Evolutionary conservation across 2,888 invertebrate species (phyloP).

Genomic region (Lasioglossum leucozonium): DNA sequence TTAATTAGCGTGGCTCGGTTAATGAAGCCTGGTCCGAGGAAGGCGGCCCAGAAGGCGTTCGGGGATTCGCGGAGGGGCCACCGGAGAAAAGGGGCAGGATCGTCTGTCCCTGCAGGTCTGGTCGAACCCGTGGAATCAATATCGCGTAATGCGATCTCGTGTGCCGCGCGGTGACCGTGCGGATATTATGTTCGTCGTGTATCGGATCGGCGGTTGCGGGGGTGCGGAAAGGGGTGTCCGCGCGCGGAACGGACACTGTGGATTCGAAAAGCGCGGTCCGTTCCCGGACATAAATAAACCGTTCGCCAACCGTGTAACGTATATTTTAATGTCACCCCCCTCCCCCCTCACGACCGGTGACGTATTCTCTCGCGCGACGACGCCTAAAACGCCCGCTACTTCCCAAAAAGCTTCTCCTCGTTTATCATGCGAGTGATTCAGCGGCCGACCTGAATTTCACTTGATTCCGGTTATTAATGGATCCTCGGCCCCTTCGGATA

Average conservation of each 20-base stretch:
- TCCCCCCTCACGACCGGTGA: no score
- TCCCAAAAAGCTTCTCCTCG: slow-evolving; percentile 50
- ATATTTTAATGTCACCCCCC: slow-evolving; percentile 56
- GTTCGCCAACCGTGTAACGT: slow-evolving; percentile 29
- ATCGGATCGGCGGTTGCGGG: neutral
- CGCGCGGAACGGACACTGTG: neutral
- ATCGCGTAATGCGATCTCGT: slow-evolving; percentile 75
- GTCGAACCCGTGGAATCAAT: slow-evolving; percentile 70
- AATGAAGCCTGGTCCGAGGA: slow-evolving; percentile 73
- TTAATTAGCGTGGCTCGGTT: slow-evolving; percentile 78
- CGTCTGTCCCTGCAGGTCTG: slow-evolving; percentile 34
- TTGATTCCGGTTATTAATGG: slow-evolving; percentile 58
- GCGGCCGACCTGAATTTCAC: slow-evolving; percentile 47
- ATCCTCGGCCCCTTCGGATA: slow-evolving; percentile 26
- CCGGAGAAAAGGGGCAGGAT: slow-evolving; percentile 25
- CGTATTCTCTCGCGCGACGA: slow-evolving; percentile 28
- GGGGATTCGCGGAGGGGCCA: slow-evolving; percentile 17
- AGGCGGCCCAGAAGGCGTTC: slow-evolving; percentile 33
- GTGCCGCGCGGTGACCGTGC: slow-evolving; percentile 40
- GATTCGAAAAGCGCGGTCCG: slow-evolving; percentile 36
- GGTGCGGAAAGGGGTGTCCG: neutral
- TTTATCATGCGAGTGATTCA: slow-evolving; percentile 58
- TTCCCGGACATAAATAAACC: slow-evolving; percentile 45
- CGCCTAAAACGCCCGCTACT: slow-evolving; percentile 41
- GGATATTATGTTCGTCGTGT: slow-evolving; percentile 60